Percentiles rank a stretch among this genome's conserved stretches.
These are phyloP conservation scores for Cossypha niveicapilla DNA, from an alignment of 2,797 vertebrate species.

Conservation along the genomic window DNA sequence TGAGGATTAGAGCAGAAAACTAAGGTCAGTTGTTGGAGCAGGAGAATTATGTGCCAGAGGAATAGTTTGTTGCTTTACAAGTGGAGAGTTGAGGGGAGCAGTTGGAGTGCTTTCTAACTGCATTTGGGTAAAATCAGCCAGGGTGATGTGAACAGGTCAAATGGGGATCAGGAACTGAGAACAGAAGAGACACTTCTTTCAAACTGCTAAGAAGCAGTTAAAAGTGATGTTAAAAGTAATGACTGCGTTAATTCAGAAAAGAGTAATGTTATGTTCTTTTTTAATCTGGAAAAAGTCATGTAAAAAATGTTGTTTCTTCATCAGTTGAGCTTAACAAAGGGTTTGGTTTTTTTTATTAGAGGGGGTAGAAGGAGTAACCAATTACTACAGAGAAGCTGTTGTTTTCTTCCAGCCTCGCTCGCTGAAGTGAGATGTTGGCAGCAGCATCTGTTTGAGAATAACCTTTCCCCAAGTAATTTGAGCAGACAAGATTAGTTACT, in stretches of 20 bases:
- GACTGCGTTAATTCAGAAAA: not conserved
- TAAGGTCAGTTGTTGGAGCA: not conserved
- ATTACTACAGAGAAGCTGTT: not conserved
- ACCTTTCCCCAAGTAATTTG: not conserved
- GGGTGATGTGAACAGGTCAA: not conserved
- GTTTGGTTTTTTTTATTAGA: not conserved
- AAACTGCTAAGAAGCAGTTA: not conserved
- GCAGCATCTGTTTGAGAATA: not conserved
- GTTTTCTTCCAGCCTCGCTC: not conserved
- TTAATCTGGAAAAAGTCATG: not conserved
- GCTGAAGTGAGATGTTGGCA: not conserved
- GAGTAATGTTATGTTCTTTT: not conserved
- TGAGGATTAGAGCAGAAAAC: not conserved
- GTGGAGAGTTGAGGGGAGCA: not conserved
- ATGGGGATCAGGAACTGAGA: not conserved
- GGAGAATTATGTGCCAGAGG: not conserved
- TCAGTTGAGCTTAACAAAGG: not conserved
- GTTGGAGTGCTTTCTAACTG: not conserved
- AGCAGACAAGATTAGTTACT: not conserved
- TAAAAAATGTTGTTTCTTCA: not conserved
- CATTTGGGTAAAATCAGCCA: not conserved
- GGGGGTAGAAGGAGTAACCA: not conserved
- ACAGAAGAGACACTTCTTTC: not conserved
- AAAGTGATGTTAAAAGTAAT: not conserved
- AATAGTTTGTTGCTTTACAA: not conserved